Evolutionary conservation across 2,888 invertebrate species (phyloP).

Genomic region (Cheiracanthium punctorium): DNA sequence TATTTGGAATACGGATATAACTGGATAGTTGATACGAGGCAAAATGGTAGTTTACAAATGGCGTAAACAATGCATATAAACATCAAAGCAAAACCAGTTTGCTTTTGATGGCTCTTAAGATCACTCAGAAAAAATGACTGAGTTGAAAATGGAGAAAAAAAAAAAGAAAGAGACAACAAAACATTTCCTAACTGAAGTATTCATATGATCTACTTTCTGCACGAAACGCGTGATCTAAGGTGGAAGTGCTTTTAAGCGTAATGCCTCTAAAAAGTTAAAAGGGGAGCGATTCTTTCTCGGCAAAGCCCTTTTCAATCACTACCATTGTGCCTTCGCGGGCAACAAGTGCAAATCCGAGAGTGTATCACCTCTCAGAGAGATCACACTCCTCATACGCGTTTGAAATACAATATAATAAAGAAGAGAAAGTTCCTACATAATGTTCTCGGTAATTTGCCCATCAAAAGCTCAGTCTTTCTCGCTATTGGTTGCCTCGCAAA

Average conservation of each 20-base stretch:
- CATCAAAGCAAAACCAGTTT: not conserved
- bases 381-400: not conserved
- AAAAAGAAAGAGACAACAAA: not conserved
- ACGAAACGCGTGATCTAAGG: not conserved
- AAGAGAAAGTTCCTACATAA: conserved; percentile 43
- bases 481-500: conserved; percentile 58
- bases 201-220: not conserved
- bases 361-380: conserved; percentile 44
- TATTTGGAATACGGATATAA: too few species aligned
- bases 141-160: not conserved
- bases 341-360: not conserved
- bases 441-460: conserved; percentile 54
- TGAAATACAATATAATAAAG: conserved; percentile 25
- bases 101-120: not conserved
- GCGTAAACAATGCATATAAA: too few species aligned
- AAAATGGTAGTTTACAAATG: too few species aligned
- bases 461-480: conserved; percentile 34
- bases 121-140: not conserved
- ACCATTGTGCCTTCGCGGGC: not conserved
- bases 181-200: not conserved
- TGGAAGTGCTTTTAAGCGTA: not conserved
- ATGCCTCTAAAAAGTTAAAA: not conserved
- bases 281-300: not conserved
- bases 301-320: not conserved
- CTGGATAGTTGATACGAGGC: too few species aligned